phyloP scores from a whole-genome alignment of 2,113 vertebrate genomes.

The Tyto alba region DNA sequence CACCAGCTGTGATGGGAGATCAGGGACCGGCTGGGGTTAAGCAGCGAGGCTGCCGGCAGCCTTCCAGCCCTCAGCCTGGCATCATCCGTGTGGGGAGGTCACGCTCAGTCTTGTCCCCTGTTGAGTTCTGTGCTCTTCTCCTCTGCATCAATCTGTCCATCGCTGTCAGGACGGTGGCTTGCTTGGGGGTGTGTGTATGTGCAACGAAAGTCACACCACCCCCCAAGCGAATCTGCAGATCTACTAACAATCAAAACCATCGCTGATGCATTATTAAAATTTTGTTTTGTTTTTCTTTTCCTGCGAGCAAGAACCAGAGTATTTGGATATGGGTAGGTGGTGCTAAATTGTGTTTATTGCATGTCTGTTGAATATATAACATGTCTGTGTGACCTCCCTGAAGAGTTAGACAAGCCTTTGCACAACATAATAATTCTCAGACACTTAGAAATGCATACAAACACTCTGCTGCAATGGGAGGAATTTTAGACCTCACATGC shows the following conservation, averaged over 20 bases:
- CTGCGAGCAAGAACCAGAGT: neutral
- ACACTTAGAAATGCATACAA: slow-evolving; percentile 15
- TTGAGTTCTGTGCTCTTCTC: neutral
- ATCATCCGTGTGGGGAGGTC: neutral
- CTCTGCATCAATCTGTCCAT: neutral
- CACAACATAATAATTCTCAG: neutral
- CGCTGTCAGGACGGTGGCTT: neutral
- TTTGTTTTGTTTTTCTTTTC: neutral
- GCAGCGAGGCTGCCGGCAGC: neutral
- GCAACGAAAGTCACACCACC: neutral
- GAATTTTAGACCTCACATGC: neutral
- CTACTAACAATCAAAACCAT: neutral
- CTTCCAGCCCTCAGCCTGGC: neutral
- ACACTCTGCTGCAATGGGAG: neutral
- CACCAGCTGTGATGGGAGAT: neutral
- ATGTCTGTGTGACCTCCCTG: neutral
- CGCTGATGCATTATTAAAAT: neutral
- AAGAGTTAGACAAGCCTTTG: slow-evolving; percentile 34
- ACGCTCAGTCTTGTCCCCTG: neutral
- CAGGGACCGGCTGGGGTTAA: neutral
- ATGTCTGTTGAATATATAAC: slow-evolving; percentile 19
- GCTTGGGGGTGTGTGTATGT: neutral
- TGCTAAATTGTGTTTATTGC: slow-evolving; percentile 27
- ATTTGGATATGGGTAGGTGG: neutral
- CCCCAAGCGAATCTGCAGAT: neutral